Base-by-base conservation (phyloP, 2,113 vertebrate genomes). In the Coreoperca whiteheadi region DNA sequence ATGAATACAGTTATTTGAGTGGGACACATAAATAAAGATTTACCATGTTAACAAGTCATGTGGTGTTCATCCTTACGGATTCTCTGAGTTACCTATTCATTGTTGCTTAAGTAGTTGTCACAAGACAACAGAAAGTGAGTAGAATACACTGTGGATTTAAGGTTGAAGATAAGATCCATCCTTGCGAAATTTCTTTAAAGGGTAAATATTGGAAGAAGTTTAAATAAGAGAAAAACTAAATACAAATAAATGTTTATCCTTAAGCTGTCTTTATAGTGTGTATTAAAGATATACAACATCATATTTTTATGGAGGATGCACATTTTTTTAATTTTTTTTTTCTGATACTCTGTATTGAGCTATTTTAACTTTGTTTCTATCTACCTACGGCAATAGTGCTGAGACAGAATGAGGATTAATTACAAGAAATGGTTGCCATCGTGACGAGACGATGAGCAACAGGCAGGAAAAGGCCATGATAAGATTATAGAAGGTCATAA, bases 1-100 rank as follows among this genome's bases (percentile, higher is more conserved):
- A 88, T 77, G 83, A 43, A 90, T 88, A 82, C 60, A 77, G 87
- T 92, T 84, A 79, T 75, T 86, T 87, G 54, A 81, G 48, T 87
- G 57, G 34, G n/a, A 73, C 28, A 21, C 54, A 67, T 50, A 85
- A 95, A 94, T 94, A 94, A 95, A 94, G 65, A 11, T 88, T 91
- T 39, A 76, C 41, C 48, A 64, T 71, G 74, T 83, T 64, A 79
- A 81, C 70, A 37, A 54, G 28, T 28, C 6, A 4, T 8, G 23
- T 30, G 64, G 82, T 71, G 65, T 69, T 64, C 14, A 21, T 59
- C 9, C 41, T 59, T 69, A 43, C 21, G 61, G 10, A 32, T 54
- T 30, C 11, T 57, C 1, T n/a, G 28, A n/a, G 21, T 64, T 15
- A 30, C 41, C 8, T 48, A 11, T 48, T 5, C 0, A 32, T 21